Percentiles rank a stretch among this genome's conserved stretches.
phyloP scores from a whole-genome alignment of 2,888 invertebrate genomes.

The Linyphia triangularis region DNA sequence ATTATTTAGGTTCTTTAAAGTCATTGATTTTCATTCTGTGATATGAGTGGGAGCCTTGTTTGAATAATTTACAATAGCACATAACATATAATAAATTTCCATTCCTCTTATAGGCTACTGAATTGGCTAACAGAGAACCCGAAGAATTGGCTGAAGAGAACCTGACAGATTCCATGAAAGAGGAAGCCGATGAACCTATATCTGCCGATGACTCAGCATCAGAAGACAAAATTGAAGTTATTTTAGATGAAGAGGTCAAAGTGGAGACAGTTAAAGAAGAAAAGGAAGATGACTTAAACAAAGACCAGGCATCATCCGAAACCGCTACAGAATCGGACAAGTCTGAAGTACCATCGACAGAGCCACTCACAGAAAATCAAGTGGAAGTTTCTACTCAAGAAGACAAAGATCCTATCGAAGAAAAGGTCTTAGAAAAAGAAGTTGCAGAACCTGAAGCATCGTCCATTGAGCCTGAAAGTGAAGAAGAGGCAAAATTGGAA shows the following conservation, averaged over 20 bases:
- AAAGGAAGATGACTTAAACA: background rate
- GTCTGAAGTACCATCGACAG: conserved; percentile 31
- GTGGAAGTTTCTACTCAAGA: background rate
- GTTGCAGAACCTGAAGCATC: background rate
- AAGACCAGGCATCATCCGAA: background rate
- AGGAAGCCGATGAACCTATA: conserved; percentile 75
- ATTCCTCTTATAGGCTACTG: background rate
- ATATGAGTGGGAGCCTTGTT: too few relatives aligned
- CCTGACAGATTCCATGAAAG: background rate
- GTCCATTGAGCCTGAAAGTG: background rate
- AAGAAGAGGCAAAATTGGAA: background rate
- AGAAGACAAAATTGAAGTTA: background rate
- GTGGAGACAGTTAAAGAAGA: conserved; percentile 74
- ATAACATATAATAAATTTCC: too few relatives aligned
- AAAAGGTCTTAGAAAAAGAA: background rate
- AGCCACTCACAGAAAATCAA: conserved; percentile 63
- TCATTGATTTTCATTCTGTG: too few relatives aligned
- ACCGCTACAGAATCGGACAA: background rate
- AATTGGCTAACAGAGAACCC: background rate
- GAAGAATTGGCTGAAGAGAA: conserved; percentile 21
- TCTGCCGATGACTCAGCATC: conserved; percentile 48
- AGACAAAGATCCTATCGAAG: background rate
- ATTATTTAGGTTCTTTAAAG: too few relatives aligned
- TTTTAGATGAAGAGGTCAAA: background rate
- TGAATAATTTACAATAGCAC: too few relatives aligned